Percentiles rank a stretch among this genome's conserved stretches.
phyloP scores from a whole-genome alignment of 2,888 invertebrate genomes.

The Gastracanthus pulcherrimus region DNA sequence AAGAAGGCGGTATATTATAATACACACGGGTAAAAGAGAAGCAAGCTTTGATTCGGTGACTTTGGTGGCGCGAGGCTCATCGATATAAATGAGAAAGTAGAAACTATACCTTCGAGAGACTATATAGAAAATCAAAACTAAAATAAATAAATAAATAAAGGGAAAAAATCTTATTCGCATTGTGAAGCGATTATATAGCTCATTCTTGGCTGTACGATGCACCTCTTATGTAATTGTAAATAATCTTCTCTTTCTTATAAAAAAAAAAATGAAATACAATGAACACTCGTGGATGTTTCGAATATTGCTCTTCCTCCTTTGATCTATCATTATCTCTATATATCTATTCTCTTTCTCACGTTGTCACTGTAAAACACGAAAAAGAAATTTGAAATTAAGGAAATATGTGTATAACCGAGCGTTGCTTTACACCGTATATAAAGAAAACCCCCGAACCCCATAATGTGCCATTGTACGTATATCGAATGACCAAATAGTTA shows the following conservation, averaged over 20 bases:
- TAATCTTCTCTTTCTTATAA: slow-evolving; percentile 25
- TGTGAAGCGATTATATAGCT: slow-evolving; percentile 40
- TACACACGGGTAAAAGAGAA: background rate
- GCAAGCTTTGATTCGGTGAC: background rate
- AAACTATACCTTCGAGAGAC: background rate
- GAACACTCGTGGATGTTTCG: background rate
- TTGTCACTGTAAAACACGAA: background rate
- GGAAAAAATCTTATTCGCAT: slow-evolving; percentile 22
- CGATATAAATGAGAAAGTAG: slow-evolving; percentile 8
- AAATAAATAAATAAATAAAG: background rate
- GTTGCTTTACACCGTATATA: slow-evolving; percentile 29
- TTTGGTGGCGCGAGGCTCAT: background rate
- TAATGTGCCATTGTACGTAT: slow-evolving; percentile 59
- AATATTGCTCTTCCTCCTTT: slow-evolving; percentile 14
- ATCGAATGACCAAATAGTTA: slow-evolving; percentile 60
- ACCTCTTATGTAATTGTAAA: slow-evolving; percentile 41
- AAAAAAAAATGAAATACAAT: background rate
- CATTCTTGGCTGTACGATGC: slow-evolving; percentile 51
- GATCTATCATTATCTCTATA: background rate
- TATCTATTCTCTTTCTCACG: slow-evolving; percentile 33
- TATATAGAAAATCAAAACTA: slow-evolving; percentile 22
- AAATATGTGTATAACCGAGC: slow-evolving; percentile 2
- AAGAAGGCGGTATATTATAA: background rate
- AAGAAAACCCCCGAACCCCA: slow-evolving; percentile 24
- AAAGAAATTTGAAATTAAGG: slow-evolving; percentile 1